phyloP scores from a whole-genome alignment of 2,113 vertebrate species.

The Phycodurus eques region DNA sequence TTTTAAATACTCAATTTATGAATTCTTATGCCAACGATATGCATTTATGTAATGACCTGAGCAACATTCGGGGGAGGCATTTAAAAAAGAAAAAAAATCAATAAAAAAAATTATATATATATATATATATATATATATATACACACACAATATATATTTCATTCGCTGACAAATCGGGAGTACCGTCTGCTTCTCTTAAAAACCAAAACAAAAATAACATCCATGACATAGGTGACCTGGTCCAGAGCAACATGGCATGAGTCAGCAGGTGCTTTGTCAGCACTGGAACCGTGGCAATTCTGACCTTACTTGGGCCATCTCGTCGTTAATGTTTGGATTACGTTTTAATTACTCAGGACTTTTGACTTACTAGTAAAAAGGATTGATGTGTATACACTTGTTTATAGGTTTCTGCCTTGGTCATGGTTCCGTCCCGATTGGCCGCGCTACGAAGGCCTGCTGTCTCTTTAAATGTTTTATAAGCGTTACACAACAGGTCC shows the following conservation, averaged over 20 bases:
- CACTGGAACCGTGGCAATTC: background rate
- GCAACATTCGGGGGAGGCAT: background rate
- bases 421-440: slow-evolving; percentile 3
- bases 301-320: background rate
- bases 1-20: too few relatives aligned
- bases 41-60: background rate
- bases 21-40: too few relatives aligned
- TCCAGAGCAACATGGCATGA: background rate
- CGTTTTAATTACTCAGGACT: background rate
- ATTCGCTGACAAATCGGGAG: background rate
- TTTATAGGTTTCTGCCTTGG: slow-evolving; percentile 9
- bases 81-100: too few relatives aligned
- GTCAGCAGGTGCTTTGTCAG: background rate
- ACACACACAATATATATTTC: background rate
- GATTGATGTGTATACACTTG: background rate
- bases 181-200: background rate
- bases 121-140: too few relatives aligned
- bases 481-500: slow-evolving; percentile 73
- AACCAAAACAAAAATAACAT: background rate
- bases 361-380: background rate
- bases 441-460: slow-evolving; percentile 39
- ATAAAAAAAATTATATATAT: too few relatives aligned
- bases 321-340: background rate
- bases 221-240: too few relatives aligned
- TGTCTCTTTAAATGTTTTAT: slow-evolving; percentile 75